phyloP scores from a whole-genome alignment of 2,888 invertebrate species.

The Cerastoderma edule region DNA sequence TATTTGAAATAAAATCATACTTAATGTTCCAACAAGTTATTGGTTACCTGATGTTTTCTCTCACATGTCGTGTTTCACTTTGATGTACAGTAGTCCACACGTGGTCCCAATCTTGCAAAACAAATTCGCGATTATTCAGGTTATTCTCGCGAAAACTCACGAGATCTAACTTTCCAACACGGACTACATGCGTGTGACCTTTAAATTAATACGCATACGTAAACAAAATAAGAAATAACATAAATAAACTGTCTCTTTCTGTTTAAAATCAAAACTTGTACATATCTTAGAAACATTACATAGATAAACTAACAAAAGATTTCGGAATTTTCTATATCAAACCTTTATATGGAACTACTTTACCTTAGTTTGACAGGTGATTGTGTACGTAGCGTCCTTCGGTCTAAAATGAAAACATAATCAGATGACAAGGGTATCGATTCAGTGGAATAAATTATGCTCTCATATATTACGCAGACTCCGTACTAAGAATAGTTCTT shows the following conservation, averaged over 20 bases:
- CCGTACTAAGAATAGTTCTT: slow-evolving; percentile 7
- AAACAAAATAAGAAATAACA: neutral
- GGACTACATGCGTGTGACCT: slow-evolving; percentile 17
- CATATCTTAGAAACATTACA: neutral
- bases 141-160: slow-evolving; percentile 34
- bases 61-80: too few relatives aligned
- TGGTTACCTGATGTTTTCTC: too few relatives aligned
- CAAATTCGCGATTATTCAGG: slow-evolving; percentile 27
- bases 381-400: slow-evolving; percentile 23
- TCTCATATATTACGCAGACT: slow-evolving; percentile 22
- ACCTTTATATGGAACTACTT: slow-evolving; percentile 37
- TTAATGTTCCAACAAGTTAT: too few relatives aligned
- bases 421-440: slow-evolving; percentile 71
- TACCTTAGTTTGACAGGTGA: slow-evolving; percentile 50
- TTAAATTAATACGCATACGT: neutral
- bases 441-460: slow-evolving; percentile 59
- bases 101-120: slow-evolving; percentile 43
- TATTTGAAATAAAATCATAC: too few relatives aligned
- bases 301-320: neutral
- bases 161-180: slow-evolving; percentile 32
- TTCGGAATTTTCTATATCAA: neutral
- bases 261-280: too few relatives aligned
- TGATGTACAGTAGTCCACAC: too few relatives aligned
- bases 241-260: too few relatives aligned
- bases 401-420: slow-evolving; percentile 79